Conservation (phyloP, 1,140 invertebrate species). For the Micrasema longulum region DNA sequence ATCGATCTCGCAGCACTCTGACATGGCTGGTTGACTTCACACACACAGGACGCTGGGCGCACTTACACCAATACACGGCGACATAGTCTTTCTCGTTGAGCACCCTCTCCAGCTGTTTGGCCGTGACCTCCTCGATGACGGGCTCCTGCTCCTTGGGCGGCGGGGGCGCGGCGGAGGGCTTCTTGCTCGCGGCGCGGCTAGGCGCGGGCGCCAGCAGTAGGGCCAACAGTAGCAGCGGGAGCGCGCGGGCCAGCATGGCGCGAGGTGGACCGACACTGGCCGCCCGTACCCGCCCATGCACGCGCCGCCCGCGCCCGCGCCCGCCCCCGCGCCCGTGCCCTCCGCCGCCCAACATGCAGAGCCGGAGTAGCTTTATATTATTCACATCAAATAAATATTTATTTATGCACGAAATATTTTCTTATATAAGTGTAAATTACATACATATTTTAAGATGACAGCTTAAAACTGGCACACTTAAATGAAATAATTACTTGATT, state of each 20-base stretch:
- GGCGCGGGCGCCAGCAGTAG: constrained; percentile 69
- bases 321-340: background rate
- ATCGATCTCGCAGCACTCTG: background rate
- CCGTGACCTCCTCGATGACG: constrained; percentile 91
- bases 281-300: constrained; percentile 10
- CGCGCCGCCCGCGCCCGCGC: constrained; percentile 2
- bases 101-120: constrained; percentile 89
- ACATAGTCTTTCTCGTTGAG: constrained; percentile 92
- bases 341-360: background rate
- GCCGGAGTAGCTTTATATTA: too few relatives aligned
- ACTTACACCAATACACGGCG: constrained; percentile 96
- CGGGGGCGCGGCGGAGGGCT: constrained; percentile 58
- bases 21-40: constrained; percentile 22
- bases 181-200: constrained; percentile 62
- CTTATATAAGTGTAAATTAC: too few relatives aligned
- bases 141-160: constrained; percentile 72
- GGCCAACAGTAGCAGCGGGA: constrained; percentile 46
- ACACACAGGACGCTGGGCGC: constrained; percentile 25
- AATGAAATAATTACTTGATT: too few relatives aligned
- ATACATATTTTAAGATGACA: too few relatives aligned
- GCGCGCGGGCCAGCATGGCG: constrained; percentile 44
- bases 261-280: constrained; percentile 39
- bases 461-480: too few relatives aligned
- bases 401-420: too few relatives aligned
- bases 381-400: too few relatives aligned